Evolutionary conservation across 1,140 invertebrate species (phyloP), one percentile per base, ranked within the genome.

Genomic region (Ridgeia piscesae): DNA sequence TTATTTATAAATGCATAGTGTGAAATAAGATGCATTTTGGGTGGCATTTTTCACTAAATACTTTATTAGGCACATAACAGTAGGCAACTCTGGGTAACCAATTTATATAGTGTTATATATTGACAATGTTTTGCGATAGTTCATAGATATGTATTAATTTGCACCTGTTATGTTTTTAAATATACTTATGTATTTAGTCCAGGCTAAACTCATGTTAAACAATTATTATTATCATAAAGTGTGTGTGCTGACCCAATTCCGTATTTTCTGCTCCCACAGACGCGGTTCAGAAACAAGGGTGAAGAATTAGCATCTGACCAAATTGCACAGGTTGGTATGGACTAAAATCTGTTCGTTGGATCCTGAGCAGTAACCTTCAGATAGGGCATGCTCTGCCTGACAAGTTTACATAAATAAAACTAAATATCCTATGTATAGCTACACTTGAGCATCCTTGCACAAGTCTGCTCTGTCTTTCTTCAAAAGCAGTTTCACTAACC

Each of bases 271-370:
- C 9, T 91, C 42, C 33, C 35, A 93, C 48, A 93, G 96, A 98
- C 98, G 94, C 98, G 98, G 95, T 99, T 99, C 94, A 98, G 97
- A 96, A 98, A 99, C 94, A 99, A 99, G 96, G 98, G 98, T 9
- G 98, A 97, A 89, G 98, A 98, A 96, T 97, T 99, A 89, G 98
- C 99, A 95, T 98, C 99, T 95, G 98, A 98, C 94, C 98, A 99
- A 77, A 77, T 77, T 94, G 97, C 98, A 95, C 96, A 97, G 95
- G 96, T 96, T 95, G 92, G 91, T 88, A 33, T 88, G 17, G 8
- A 9, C 6, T 33, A 92, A 77, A 88, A 34, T 92, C 6, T 1
- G 6, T 34, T 89, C 21, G 6, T 6, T 34, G 88, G 14, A 6
- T 11, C 89, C 35, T 35, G 92, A n/a, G 35, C 27, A 93, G 92